Evolutionary conservation across 2,113 vertebrate genomes (phyloP), one percentile per base, ranked within the genome.

Genomic region (Struthidea cinerea): DNA sequence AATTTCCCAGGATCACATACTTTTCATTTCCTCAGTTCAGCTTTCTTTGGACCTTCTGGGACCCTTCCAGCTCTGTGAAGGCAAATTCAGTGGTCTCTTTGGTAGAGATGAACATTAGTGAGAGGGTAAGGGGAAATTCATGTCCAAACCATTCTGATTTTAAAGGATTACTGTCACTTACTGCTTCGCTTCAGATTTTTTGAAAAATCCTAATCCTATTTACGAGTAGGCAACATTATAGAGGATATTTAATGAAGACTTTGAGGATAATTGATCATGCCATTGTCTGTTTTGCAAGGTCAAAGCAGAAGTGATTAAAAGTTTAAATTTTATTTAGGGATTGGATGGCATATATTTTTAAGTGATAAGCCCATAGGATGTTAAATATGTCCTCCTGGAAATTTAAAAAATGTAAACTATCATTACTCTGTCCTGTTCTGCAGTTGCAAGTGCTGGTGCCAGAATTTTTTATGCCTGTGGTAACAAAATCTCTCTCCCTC

Each of bases 341-440:
- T 84, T 88, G 78, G 68, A 50, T 70, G 55, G 42, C 61, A 80
- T 94, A 93, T 89, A 94, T 94, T 95, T 95, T 96, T 81, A 93
- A 85, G 88, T 83, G 93, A 81, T 96, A 95, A 96, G 84, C 68
- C 91, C 60, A 78, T 71, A 90, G 49, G 91, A 95, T 93, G 76
- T 83, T 91, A 97, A 95, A 89, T 91, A 95, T 93, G 95, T 64
- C 82, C 71, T 95, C 37, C 64, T 90, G 68, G 60, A 93, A 94
- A 97, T 95, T 86, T 84, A 14, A 93, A 97, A 96, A 95, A 96
- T 95, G 64, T 64, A 68, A 94, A 95, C 91, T 87, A 92, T 95
- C 95, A 64, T 87, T 89, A 73, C 84, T 89, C 50, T 73, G 24
- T 77, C 82, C 89, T 92, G 55, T 77, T 94, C 76, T 78, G 89